Conservation (phyloP, 2,113 vertebrate genomes). For the Macaca fascicularis region T2T-MFA8v1.1 NC_088391.1:17118501-17119000, state of each 20-base stretch:
- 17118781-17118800: background rate
- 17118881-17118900: background rate
- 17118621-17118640: constrained; percentile 91
- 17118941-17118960: background rate
- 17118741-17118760: background rate
- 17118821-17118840: background rate
- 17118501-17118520: constrained; percentile 95
- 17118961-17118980: background rate
- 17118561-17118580: constrained; percentile 95
- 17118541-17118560: constrained; percentile 92
- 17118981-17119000: background rate
- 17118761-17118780: no score
- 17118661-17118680: constrained; percentile 50
- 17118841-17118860: background rate
- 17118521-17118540: constrained; percentile 94
- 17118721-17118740: background rate
- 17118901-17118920: background rate
- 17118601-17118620: constrained; percentile 94
- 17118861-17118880: background rate
- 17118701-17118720: background rate
- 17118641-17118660: constrained; percentile 93
- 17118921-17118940: background rate
- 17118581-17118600: constrained; percentile 93
- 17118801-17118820: background rate
- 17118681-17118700: background rate